A percentile compares a stretch with the other conserved stretches of the same genome.
phyloP scores from a whole-genome alignment of 2,113 vertebrate genomes.

The Oryzias celebensis region DNA sequence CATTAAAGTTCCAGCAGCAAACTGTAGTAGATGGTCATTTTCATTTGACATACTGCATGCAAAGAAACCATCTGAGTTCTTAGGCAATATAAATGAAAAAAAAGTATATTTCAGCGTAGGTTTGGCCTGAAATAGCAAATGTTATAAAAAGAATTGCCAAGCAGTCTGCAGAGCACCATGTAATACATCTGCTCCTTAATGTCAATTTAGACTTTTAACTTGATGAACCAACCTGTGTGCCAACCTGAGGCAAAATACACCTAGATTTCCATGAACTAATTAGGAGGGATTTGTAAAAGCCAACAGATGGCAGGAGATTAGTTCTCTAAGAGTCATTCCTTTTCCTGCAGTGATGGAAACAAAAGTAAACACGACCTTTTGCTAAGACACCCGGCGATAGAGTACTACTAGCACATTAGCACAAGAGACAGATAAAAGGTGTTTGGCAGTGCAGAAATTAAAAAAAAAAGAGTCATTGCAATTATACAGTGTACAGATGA shows the following conservation, averaged over 20 bases:
- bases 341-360: conserved; percentile 22
- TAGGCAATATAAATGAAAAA: too few species aligned
- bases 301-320: conserved; percentile 26
- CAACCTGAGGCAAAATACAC: conserved; percentile 24
- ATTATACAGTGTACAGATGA: conserved; percentile 60
- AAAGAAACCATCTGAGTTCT: too few species aligned
- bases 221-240: conserved; percentile 15
- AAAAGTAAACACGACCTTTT: conserved; percentile 52
- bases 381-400: conserved; percentile 56
- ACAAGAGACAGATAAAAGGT: conserved; percentile 63
- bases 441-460: conserved; percentile 69
- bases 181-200: too few species aligned
- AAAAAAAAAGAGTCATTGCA: conserved; percentile 61
- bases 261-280: conserved; percentile 32
- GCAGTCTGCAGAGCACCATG: too few species aligned
- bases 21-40: neutral
- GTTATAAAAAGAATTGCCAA: too few species aligned
- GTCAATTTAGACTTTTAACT: conserved; percentile 11
- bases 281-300: conserved; percentile 34
- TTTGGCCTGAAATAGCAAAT: too few species aligned
- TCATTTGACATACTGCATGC: neutral
- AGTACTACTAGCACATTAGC: conserved; percentile 67
- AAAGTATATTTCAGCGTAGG: too few species aligned
- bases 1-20: conserved; percentile 8
- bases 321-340: conserved; percentile 1